Evolutionary conservation across 92 coral and sea anemone species (phyloP), one percentile per base, ranked within the genome.

Genomic region (Bergia puertoricense): DNA sequence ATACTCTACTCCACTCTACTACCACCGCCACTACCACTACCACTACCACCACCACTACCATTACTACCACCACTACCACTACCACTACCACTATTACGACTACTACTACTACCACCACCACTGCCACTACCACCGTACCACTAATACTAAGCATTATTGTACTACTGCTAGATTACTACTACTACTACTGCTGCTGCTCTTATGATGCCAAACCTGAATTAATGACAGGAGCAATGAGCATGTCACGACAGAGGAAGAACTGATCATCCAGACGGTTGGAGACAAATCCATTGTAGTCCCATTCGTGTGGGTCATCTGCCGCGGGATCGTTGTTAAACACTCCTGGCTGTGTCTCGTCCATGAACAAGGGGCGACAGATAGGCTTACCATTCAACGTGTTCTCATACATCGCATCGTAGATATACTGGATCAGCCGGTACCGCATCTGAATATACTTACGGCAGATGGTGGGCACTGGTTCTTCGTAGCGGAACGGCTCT

Each of bases 391-490:
- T 85, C 92, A 38, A 88, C 13, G 92, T 92, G 76, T 94, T 94
- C 77, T 92, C 96, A 74, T 90, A 94, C 96, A 94, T 94, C 14
- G 96, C 94, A 75, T 94, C 96, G 76, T 94, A 94, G 90, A 92
- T 92, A 71, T 92, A 92, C 92, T 92, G 94, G 43, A 92, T 94
- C 89, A 94, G 88, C 15, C 89, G 91, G 88, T 94, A 94, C 13
- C 96, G 93, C 86, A 94, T 44, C 91, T 94, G 94, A 87, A 94
- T 94, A 85, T 92, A 94, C 94, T 94, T 94, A 71, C 96, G 96
- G 92, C 96, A 94, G 81, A 94, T 90, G 37, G 84, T 92, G 13
- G 96, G 96, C 11, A 92, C 91, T 3, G 96, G 96, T 44, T 94
- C 96, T 7, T 81, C 80, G 65, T 94, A 94, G 50, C 89, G 78